Evolutionary conservation across 92 coral and sea anemone genomes (phyloP).

Genomic region (Porites evermanni): DNA sequence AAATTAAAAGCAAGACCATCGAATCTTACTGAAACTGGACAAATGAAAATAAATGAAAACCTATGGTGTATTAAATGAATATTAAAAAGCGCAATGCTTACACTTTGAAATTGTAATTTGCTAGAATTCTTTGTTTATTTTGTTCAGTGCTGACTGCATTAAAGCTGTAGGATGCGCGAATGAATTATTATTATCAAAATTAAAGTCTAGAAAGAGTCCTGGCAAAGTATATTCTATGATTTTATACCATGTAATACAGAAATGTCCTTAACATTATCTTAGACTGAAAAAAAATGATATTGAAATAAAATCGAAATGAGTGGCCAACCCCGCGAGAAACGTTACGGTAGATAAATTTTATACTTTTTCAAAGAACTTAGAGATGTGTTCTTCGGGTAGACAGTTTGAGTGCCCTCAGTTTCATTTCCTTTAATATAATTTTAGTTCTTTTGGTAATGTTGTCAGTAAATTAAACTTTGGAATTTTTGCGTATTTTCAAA

Average conservation of each 20-base stretch:
- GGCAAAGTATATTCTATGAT: not conserved
- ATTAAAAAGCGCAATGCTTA: slow-evolving; percentile 10
- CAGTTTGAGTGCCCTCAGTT: not conserved
- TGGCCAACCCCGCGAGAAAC: not conserved
- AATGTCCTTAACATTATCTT: not conserved
- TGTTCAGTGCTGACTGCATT: no score
- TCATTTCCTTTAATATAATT: not conserved
- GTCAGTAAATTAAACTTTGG: not conserved
- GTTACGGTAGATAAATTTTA: not conserved
- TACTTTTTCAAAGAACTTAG: not conserved
- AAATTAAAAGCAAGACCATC: no score
- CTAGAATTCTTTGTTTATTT: not conserved
- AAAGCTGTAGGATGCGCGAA: no score
- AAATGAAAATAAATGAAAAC: not conserved
- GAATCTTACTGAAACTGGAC: not conserved
- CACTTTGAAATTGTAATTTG: slow-evolving; percentile 15
- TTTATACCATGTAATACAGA: no score
- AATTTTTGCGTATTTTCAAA: not conserved
- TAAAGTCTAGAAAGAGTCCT: not conserved
- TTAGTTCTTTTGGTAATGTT: not conserved
- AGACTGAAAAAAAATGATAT: not conserved
- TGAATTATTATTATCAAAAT: not conserved
- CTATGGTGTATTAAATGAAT: slow-evolving; percentile 9
- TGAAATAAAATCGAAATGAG: not conserved
- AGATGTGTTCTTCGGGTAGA: not conserved